Conservation (phyloP, 2,113 vertebrate genomes). For the Symphodus melops region DNA sequence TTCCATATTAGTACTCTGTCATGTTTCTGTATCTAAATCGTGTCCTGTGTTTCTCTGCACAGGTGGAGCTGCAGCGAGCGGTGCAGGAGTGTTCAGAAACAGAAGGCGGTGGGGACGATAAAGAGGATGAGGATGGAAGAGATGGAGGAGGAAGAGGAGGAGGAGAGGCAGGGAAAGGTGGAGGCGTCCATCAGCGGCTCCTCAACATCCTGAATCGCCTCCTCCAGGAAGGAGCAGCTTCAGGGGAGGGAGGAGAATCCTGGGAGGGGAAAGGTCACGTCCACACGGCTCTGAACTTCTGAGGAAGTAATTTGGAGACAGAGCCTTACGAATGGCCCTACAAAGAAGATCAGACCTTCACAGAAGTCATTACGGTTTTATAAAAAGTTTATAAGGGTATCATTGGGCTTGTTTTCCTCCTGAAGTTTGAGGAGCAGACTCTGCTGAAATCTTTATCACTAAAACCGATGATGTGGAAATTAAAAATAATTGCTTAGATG, state of each 20-base stretch:
- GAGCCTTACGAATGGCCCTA: background rate
- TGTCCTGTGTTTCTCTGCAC: background rate
- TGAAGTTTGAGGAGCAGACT: too few relatives aligned
- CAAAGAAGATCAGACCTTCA: background rate
- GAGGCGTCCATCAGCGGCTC: slow-evolving; percentile 69
- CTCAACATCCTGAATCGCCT: slow-evolving; percentile 86
- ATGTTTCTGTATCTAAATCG: too few relatives aligned
- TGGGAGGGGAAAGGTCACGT: slow-evolving; percentile 37
- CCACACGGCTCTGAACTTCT: slow-evolving; percentile 78
- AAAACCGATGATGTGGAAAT: too few relatives aligned
- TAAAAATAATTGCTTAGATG: too few relatives aligned
- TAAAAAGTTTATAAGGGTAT: too few relatives aligned
- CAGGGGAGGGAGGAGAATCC: slow-evolving; percentile 60
- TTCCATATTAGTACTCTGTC: background rate
- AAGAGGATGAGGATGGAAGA: background rate
- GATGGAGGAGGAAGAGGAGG: slow-evolving; percentile 20
- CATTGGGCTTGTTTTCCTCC: background rate
- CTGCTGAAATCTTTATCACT: too few relatives aligned
- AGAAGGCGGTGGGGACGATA: background rate
- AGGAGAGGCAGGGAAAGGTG: background rate
- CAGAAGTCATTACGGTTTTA: too few relatives aligned
- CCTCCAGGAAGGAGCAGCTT: slow-evolving; percentile 80
- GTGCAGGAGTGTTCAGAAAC: slow-evolving; percentile 89
- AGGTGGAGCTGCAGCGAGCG: slow-evolving; percentile 85
- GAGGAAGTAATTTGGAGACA: slow-evolving; percentile 16